These are phyloP conservation scores for Noctua fimbriata DNA, from an alignment of 2,888 invertebrate genomes.

Conservation along the genomic window DNA sequence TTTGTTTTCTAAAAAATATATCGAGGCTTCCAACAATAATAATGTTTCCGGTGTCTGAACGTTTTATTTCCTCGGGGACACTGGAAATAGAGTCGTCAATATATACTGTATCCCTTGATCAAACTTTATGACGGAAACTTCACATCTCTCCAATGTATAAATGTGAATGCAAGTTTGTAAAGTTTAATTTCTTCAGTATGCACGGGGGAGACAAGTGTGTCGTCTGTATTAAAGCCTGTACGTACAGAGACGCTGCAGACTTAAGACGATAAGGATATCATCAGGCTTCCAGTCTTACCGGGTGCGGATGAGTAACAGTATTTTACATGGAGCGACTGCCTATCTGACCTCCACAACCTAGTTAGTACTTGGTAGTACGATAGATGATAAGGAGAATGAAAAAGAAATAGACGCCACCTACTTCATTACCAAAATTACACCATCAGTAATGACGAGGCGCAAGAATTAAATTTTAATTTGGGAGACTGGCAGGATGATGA, in stretches of 20 bases:
- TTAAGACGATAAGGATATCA: background rate
- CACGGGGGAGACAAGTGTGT: background rate
- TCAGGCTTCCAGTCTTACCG: too few species aligned
- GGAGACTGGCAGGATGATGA: background rate
- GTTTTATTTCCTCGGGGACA: slow-evolving; percentile 38
- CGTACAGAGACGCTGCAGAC: background rate
- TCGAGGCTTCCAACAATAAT: background rate
- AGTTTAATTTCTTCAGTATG: slow-evolving; percentile 13
- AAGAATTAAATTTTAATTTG: background rate
- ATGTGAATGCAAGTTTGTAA: slow-evolving; percentile 1
- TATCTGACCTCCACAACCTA: too few species aligned
- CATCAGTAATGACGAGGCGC: too few species aligned
- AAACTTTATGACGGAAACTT: slow-evolving; percentile 35
- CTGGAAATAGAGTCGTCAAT: slow-evolving; percentile 26
- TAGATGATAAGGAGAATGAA: background rate
- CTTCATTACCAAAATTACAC: background rate
- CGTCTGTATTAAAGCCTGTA: background rate
- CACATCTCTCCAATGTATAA: slow-evolving; percentile 5
- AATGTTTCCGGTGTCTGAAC: slow-evolving; percentile 30
- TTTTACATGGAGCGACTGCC: too few species aligned
- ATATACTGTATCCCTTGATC: slow-evolving; percentile 17
- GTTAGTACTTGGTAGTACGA: too few species aligned
- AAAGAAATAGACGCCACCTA: background rate
- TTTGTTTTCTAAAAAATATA: background rate
- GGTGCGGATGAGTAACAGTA: too few species aligned